phyloP scores from a whole-genome alignment of 2,888 invertebrate genomes.

The Biston stratarius region DNA sequence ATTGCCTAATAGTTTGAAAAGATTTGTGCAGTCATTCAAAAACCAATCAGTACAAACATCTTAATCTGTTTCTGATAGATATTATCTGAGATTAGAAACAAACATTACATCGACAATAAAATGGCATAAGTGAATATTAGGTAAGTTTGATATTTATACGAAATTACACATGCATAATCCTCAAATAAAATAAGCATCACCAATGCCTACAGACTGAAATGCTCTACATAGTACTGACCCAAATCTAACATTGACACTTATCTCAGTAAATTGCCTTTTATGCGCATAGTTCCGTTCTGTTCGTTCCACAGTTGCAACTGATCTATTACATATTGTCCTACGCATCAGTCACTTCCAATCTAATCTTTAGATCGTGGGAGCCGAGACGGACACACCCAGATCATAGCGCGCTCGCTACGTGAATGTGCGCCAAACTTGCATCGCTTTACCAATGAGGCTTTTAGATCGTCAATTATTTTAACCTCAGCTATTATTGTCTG shows the following conservation, averaged over 20 bases:
- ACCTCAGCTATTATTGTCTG: background rate
- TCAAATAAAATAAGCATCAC: background rate
- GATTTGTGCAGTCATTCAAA: constrained; percentile 15
- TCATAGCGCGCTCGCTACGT: constrained; percentile 50
- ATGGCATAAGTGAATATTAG: constrained; percentile 1
- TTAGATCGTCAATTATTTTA: background rate
- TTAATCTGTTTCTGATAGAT: constrained; percentile 26
- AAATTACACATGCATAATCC: no score
- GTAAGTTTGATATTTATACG: background rate
- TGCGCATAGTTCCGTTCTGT: constrained; percentile 63
- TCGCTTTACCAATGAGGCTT: background rate
- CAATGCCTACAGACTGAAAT: background rate
- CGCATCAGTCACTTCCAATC: constrained; percentile 81
- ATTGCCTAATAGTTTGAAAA: constrained; percentile 8
- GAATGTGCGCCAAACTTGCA: constrained; percentile 50
- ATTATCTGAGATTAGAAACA: constrained; percentile 27
- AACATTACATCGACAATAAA: constrained; percentile 35
- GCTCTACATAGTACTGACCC: constrained; percentile 27
- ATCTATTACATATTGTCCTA: constrained; percentile 83
- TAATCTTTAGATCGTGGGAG: constrained; percentile 82
- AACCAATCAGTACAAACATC: constrained; percentile 18
- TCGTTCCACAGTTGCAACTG: constrained; percentile 62
- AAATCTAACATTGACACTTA: constrained; percentile 73
- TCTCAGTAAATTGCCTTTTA: constrained; percentile 81
- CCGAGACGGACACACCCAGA: constrained; percentile 40